phyloP scores from a whole-genome alignment of 2,113 vertebrate species.

The Lethenteron camtschaticum region DNA sequence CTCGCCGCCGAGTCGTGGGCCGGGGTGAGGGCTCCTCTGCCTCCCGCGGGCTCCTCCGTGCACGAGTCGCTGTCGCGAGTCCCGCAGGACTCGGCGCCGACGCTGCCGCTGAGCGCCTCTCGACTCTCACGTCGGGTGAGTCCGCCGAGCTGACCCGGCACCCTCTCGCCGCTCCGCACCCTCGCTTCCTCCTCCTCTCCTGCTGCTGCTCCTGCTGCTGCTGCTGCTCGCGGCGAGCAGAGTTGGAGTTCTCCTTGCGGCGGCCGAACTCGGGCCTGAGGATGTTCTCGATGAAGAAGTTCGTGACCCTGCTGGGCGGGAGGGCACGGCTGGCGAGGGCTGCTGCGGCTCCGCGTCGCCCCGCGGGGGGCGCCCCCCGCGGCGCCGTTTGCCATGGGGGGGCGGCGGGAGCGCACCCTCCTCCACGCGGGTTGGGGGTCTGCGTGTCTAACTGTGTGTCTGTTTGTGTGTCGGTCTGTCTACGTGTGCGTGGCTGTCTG shows the following conservation, averaged over 20 bases:
- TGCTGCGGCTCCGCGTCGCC: not conserved
- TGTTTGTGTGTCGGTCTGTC: not conserved
- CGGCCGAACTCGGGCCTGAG: conserved; percentile 67
- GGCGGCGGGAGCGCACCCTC: not conserved
- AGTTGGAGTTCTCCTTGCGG: conserved; percentile 29
- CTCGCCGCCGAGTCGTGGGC: not conserved
- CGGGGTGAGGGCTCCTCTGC: not conserved
- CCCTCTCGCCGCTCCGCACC: not conserved
- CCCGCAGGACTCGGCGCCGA: conserved; percentile 25
- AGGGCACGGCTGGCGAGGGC: conserved; percentile 12
- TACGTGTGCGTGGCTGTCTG: not conserved
- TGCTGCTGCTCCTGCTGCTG: too few relatives aligned
- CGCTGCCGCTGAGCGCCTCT: conserved; percentile 22
- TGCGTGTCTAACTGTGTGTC: not conserved
- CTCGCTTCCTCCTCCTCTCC: too few relatives aligned
- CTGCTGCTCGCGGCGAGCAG: too few relatives aligned
- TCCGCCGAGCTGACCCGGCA: too few relatives aligned
- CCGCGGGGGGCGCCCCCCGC: not conserved
- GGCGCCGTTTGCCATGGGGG: conserved; percentile 1
- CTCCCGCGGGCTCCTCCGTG: not conserved
- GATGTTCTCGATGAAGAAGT: conserved; percentile 95
- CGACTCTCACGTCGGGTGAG: too few relatives aligned
- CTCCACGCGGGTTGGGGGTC: not conserved
- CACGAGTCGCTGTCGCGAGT: conserved; percentile 8
- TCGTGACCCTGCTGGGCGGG: conserved; percentile 64